These are phyloP conservation scores for Megaceryle torquata DNA, from an alignment of 2,113 vertebrate genomes.

Conservation along the genomic window DNA sequence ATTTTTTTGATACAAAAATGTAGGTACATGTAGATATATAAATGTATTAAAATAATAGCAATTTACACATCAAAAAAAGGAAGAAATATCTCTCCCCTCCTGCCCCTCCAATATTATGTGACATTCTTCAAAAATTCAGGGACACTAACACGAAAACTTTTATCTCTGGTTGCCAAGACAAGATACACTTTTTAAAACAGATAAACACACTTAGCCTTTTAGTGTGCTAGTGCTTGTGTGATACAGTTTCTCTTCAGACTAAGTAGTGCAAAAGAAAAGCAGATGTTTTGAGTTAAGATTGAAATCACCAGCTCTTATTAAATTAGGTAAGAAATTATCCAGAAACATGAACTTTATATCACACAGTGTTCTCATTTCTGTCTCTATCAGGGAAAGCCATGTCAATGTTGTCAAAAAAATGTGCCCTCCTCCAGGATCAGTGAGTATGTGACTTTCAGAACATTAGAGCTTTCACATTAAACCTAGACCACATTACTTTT, in stretches of 20 bases:
- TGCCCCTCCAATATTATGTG: neutral
- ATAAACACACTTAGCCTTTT: neutral
- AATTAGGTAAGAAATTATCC: slow-evolving; percentile 29
- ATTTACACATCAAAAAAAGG: neutral
- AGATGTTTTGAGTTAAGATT: slow-evolving; percentile 61
- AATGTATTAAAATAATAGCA: neutral
- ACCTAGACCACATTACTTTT: neutral
- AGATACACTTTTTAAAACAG: neutral
- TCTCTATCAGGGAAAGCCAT: neutral
- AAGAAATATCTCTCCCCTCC: neutral
- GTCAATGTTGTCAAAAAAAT: neutral
- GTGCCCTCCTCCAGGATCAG: neutral
- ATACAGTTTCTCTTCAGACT: neutral
- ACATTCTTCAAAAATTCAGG: neutral
- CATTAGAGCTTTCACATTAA: neutral
- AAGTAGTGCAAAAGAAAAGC: neutral
- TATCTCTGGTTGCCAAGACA: neutral
- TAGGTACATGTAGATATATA: neutral
- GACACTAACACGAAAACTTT: neutral
- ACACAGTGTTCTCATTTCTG: neutral
- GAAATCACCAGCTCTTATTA: slow-evolving; percentile 34
- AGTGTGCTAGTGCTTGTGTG: neutral
- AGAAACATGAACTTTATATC: slow-evolving; percentile 6
- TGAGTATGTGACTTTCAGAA: neutral
- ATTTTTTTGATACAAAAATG: neutral